Evolutionary conservation across 2,888 invertebrate genomes (phyloP).

Genomic region (Drosophila recens): DNA sequence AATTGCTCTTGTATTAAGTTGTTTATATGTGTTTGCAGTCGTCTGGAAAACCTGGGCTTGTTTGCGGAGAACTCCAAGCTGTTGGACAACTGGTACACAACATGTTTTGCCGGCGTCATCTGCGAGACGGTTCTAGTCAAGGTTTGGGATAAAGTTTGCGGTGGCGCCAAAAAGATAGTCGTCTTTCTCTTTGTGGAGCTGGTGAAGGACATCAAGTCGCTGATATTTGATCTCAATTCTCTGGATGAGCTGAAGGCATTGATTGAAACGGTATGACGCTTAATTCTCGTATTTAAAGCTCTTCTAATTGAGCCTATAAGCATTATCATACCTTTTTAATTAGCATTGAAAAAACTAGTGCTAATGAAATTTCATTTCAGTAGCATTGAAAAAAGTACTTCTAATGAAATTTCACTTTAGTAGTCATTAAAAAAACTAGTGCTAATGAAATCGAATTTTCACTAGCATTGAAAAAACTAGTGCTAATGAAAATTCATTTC

Average conservation of each 20-base stretch:
- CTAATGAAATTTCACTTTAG: too few relatives aligned
- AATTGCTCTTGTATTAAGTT: neutral
- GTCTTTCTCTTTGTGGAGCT: constrained; percentile 91
- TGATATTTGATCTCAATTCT: constrained; percentile 59
- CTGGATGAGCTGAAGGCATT: constrained; percentile 80
- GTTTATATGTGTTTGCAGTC: constrained; percentile 84
- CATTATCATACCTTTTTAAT: too few relatives aligned
- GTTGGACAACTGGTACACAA: constrained; percentile 91
- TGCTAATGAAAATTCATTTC: too few relatives aligned
- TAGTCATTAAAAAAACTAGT: too few relatives aligned
- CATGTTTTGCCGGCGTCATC: constrained; percentile 93
- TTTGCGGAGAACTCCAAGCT: constrained; percentile 88
- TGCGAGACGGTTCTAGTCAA: constrained; percentile 92
- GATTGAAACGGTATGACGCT: constrained; percentile 88
- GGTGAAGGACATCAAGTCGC: constrained; percentile 87
- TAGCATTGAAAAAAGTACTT: too few relatives aligned
- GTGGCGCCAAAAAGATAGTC: constrained; percentile 93
- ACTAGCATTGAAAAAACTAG: too few relatives aligned
- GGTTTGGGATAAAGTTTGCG: constrained; percentile 95
- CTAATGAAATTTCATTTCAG: too few relatives aligned
- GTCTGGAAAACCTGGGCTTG: constrained; percentile 87
- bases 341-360: too few relatives aligned
- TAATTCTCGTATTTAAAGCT: neutral
- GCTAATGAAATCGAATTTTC: too few relatives aligned
- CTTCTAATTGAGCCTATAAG: too few relatives aligned